Conservation (phyloP, 2,113 vertebrate genomes). For the Smithornis capensis region DNA sequence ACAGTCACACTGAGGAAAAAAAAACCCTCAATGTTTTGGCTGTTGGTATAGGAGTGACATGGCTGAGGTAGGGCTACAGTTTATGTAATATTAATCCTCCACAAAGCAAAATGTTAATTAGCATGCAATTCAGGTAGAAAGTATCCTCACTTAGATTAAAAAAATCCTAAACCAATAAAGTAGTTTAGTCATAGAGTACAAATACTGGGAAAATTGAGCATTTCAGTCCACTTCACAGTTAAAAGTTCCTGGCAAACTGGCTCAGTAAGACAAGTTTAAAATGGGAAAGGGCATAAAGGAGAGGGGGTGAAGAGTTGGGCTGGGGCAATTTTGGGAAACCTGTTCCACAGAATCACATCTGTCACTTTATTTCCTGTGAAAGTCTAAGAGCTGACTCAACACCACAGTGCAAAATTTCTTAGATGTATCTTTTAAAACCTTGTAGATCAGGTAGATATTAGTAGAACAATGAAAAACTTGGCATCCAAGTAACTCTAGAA, state of each 20-base stretch:
- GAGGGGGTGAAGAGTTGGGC: neutral
- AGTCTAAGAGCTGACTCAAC: neutral
- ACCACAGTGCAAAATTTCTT: neutral
- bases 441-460: conserved; percentile 19
- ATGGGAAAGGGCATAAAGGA: neutral
- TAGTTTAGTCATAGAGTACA: neutral
- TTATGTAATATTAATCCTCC: neutral
- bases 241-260: neutral
- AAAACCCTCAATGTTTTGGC: neutral
- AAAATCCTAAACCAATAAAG: neutral
- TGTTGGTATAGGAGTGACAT: neutral
- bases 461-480: conserved; percentile 28
- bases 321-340: neutral
- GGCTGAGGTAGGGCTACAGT: neutral
- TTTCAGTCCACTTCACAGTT: neutral
- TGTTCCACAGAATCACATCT: neutral
- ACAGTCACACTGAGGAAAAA: neutral
- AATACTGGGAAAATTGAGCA: neutral
- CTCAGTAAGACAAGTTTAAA: neutral
- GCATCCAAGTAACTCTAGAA: neutral
- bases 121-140: neutral
- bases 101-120: neutral
- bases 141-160: neutral
- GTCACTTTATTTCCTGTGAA: neutral
- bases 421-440: neutral